phyloP scores from a whole-genome alignment of 2,888 invertebrate species.

The Frankliniella intonsa region DNA sequence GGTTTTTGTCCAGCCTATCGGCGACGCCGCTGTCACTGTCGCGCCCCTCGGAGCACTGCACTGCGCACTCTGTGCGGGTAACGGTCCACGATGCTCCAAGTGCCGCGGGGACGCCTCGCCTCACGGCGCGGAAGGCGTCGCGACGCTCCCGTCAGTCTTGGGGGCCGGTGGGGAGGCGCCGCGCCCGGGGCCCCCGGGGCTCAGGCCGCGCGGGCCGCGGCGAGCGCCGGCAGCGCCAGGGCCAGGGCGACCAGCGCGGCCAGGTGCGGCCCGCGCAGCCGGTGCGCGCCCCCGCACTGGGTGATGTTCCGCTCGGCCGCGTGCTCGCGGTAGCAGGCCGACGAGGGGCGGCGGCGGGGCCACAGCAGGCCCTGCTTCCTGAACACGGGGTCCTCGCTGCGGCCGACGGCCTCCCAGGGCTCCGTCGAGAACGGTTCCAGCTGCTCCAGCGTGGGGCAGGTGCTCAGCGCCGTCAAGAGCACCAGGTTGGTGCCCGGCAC shows the following conservation, averaged over 20 bases:
- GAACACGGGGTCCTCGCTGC: neutral
- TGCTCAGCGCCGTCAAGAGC: neutral
- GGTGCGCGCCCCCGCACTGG: neutral
- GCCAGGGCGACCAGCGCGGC: neutral
- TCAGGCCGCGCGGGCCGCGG: neutral
- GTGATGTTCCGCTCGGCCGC: neutral
- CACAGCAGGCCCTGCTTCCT: neutral
- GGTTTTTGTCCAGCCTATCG: too few relatives aligned
- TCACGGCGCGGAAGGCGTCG: too few relatives aligned
- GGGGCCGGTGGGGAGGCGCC: too few relatives aligned
- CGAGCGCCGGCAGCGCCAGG: neutral
- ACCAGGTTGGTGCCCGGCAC: slow-evolving; percentile 20
- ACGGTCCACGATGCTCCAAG: too few relatives aligned
- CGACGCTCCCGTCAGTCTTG: too few relatives aligned
- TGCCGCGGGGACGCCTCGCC: too few relatives aligned
- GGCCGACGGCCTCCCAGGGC: neutral
- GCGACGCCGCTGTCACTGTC: too few relatives aligned
- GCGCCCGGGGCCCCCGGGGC: neutral
- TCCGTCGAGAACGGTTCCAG: neutral
- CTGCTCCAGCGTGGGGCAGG: neutral
- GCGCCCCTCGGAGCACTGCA: too few relatives aligned
- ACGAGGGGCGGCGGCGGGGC: neutral
- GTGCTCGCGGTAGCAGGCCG: neutral
- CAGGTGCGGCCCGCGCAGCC: neutral
- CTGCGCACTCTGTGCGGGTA: too few relatives aligned